These are phyloP conservation scores for Brachionus plicatilis DNA, from an alignment of 1,140 invertebrate species.

Conservation along the genomic window DNA sequence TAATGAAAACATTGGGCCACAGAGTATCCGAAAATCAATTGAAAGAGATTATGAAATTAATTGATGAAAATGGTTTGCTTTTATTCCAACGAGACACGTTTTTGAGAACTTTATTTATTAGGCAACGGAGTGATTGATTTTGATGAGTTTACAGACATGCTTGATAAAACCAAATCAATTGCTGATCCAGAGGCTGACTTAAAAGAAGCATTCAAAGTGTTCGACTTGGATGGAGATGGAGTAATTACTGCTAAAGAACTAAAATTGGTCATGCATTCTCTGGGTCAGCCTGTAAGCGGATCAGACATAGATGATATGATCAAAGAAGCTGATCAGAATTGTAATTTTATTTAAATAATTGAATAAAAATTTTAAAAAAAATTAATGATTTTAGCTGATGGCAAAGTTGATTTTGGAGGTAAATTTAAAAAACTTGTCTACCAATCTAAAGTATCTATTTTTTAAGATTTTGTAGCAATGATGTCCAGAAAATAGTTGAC, in stretches of 20 bases:
- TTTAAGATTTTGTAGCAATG: conserved; percentile 26
- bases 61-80: conserved; percentile 16
- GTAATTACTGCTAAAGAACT: conserved; percentile 33
- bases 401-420: conserved; percentile 36
- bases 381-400: no score
- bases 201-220: conserved; percentile 40
- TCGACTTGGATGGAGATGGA: conserved; percentile 41
- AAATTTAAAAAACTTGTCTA: not conserved
- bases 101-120: not conserved
- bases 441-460: not conserved
- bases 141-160: conserved; percentile 40
- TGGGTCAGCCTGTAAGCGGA: conserved; percentile 7
- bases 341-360: not conserved
- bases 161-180: conserved; percentile 27
- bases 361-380: no score
- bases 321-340: conserved; percentile 26
- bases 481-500: conserved; percentile 1
- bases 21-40: conserved; percentile 28
- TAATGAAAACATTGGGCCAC: conserved; percentile 36
- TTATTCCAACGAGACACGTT: not conserved
- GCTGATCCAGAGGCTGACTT: conserved; percentile 40
- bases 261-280: conserved; percentile 28
- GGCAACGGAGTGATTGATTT: conserved; percentile 40
- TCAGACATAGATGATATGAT: conserved; percentile 37
- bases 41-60: conserved; percentile 38